Evolutionary conservation across 1,140 invertebrate species (phyloP), one percentile per base, ranked within the genome.

Genomic region (Drosophila mauritiana): DNA sequence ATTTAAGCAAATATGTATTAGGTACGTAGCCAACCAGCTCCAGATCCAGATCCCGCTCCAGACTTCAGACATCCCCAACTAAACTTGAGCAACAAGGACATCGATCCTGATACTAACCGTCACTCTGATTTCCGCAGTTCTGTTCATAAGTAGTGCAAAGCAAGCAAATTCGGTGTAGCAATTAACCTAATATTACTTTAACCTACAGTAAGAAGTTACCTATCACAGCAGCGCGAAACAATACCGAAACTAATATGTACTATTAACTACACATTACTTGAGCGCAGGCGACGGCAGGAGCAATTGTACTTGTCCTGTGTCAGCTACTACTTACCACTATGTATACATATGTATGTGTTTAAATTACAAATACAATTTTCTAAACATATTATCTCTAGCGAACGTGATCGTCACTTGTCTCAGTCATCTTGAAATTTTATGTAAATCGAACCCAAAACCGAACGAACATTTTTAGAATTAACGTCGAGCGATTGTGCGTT

Each of bases 81-180:
- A 59, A 17, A 58, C 45, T 67, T 15, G 51, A 15, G 20, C 40
- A 48, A 46, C 36, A 59, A 76, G 46, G 74, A 59, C 65, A 43
- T 48, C 17, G 48, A 46, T 52, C 58, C 73, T 52, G 48, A 46
- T 77, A 77, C 78, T 73, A 76, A 73, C 73, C 77, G 63, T 68
- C 57, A 80, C 70, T 89, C 59, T 84, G 64, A 78, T 89, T 81
- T 84, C 56, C 73, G 79, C 70, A 65, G 68, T 81, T 80, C 62
- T 89, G 80, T 88, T 80, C 55, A 69, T 89, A 89, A 89, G 84
- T 88, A 88, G 84, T 84, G 84, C 84, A 74, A 88, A 78, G 64
- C 64, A 69, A 80, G 65, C 54, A 68, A 82, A 61, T 67, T 73
- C 62, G 84, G 83, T 86, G 75, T 88, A 86, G 79, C 80, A 83